Evolutionary conservation across 2,113 vertebrate species (phyloP).

Genomic region (Axis porcinus): DNA sequence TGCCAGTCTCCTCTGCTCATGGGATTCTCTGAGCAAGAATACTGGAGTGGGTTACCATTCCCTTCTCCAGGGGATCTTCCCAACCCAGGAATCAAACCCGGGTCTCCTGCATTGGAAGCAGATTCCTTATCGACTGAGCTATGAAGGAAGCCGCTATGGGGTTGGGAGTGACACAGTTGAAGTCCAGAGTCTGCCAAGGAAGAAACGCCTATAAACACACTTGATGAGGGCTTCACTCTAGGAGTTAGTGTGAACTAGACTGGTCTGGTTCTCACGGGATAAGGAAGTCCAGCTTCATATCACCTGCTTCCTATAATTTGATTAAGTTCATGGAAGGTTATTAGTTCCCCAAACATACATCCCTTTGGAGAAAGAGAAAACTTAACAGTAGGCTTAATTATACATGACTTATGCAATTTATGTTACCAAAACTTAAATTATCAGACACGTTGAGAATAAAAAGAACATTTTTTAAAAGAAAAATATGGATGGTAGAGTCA

Average conservation of each 20-base stretch:
- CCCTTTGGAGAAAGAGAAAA: background rate
- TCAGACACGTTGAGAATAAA: background rate
- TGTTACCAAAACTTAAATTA: background rate
- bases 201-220: background rate
- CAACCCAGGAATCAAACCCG: fast-evolving
- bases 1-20: background rate
- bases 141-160: fast-evolving
- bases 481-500: background rate
- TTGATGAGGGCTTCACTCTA: background rate
- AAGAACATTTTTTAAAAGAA: background rate
- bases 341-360: background rate
- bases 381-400: background rate
- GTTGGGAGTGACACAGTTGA: background rate
- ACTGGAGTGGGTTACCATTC: background rate
- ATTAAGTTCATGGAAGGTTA: background rate
- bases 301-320: background rate
- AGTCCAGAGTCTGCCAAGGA: background rate
- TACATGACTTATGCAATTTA: background rate
- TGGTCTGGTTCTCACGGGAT: background rate
- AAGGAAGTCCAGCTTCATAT: background rate
- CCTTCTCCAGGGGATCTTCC: background rate
- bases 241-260: background rate
- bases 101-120: background rate
- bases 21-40: background rate
- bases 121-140: background rate